phyloP scores from a whole-genome alignment of 2,888 invertebrate species.

The Thera obeliscata region DNA sequence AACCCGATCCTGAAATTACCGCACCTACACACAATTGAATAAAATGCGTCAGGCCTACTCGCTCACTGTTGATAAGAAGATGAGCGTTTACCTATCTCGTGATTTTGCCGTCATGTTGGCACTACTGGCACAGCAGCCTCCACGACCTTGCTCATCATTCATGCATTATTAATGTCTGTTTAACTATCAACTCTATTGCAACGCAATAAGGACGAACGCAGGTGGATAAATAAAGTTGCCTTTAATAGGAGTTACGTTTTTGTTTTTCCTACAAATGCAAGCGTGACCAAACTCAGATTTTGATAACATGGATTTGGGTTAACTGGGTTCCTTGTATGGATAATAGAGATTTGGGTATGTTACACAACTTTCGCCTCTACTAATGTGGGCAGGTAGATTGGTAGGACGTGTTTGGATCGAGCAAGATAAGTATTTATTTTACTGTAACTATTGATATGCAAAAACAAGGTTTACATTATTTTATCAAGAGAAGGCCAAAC shows the following conservation, averaged over 20 bases:
- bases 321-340: slow-evolving; percentile 30
- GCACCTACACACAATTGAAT: slow-evolving; percentile 49
- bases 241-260: slow-evolving; percentile 9
- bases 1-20: slow-evolving; percentile 47
- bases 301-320: slow-evolving; percentile 33
- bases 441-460: too few species aligned
- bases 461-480: too few species aligned
- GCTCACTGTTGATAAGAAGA: slow-evolving; percentile 72
- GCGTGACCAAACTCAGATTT: slow-evolving; percentile 16
- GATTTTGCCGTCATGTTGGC: slow-evolving; percentile 72
- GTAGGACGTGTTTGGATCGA: too few species aligned
- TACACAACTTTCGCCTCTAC: background rate
- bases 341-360: slow-evolving; percentile 19
- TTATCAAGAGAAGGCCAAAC: too few species aligned
- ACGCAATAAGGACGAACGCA: slow-evolving; percentile 2
- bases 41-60: slow-evolving; percentile 57
- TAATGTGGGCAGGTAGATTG: background rate
- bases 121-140: slow-evolving; percentile 77
- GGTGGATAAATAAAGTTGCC: background rate
- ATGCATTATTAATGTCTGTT: slow-evolving; percentile 20
- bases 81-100: slow-evolving; percentile 69
- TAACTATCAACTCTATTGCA: slow-evolving; percentile 15
- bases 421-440: too few species aligned
- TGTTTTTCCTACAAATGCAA: slow-evolving; percentile 7
- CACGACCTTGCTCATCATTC: slow-evolving; percentile 58